A percentile compares a stretch with the other conserved stretches of the same genome.
Evolutionary conservation across 2,888 invertebrate genomes (phyloP).

Genomic region (Parochlus steinenii): DNA sequence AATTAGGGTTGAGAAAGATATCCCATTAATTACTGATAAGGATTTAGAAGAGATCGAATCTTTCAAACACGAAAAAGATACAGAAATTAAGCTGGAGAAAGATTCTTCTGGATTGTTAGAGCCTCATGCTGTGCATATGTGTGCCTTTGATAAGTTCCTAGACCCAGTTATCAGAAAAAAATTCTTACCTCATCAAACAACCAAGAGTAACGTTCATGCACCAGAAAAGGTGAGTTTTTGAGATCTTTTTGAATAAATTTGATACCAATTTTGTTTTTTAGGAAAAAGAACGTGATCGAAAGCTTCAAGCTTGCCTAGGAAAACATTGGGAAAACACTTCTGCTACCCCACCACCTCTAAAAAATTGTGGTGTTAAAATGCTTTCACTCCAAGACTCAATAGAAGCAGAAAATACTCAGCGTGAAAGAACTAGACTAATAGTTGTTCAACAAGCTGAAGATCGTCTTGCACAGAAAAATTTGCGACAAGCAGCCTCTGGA

Average conservation of each 20-base stretch:
- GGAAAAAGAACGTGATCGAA: background rate
- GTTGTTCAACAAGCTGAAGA: conserved; percentile 4
- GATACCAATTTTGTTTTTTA: too few relatives aligned
- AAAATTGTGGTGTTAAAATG: background rate
- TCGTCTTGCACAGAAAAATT: conserved; percentile 2
- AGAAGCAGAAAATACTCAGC: background rate
- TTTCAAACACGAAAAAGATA: background rate
- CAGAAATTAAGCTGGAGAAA: too few relatives aligned
- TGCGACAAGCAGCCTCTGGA: too few relatives aligned
- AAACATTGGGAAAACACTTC: conserved; percentile 5
- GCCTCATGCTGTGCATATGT: too few relatives aligned
- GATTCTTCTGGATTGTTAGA: too few relatives aligned
- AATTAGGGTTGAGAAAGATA: background rate
- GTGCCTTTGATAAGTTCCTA: background rate
- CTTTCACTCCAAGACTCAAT: conserved; percentile 4
- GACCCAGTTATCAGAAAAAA: conserved; percentile 4
- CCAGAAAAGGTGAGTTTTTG: background rate
- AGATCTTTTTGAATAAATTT: too few relatives aligned
- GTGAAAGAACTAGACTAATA: background rate
- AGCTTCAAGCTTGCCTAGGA: background rate
- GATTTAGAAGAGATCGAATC: conserved; percentile 5
- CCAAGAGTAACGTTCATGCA: background rate
- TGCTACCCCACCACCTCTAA: conserved; percentile 3
- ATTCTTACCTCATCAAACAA: conserved; percentile 7
- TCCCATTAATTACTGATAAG: conserved; percentile 4